Base-by-base conservation (phyloP, 2,888 invertebrate species). In the Lissocephala sabroskyi region DNA sequence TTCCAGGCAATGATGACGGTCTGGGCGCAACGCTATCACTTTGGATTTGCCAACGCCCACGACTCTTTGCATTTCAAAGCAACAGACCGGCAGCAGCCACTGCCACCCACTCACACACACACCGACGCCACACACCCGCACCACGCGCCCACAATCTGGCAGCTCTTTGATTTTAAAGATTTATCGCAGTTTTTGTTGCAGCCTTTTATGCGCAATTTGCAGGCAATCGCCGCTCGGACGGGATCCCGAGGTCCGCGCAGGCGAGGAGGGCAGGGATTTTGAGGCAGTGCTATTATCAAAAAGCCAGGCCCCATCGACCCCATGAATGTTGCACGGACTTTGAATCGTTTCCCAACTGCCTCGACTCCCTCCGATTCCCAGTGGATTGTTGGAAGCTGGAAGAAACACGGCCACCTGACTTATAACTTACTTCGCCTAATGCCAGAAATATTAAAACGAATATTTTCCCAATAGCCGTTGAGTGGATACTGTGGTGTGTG, bases 141-240 rank as follows among this genome's bases (percentile, higher is more conserved):
- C 23, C 26, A 35, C 16, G 10, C 10, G 14, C 28, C 19, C 41
- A 33, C 45, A 40, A 18, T 28, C 36, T 28, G 16, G 29, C 41
- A 44, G 37, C 45, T 49, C 59, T 76, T 76, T 71, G 76, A 71
- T 76, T 73, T 71, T 67, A 73, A 73, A 62, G 76, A 71, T 73
- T 71, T 71, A 71, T 71, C 62, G 58, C 16, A 23, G 23, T 23
- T 23, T 23, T 23, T 23, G 23, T 35, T 65, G 58, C 58, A 39
- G 10, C 48, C 74, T 76, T 71, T 59, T 68, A 37, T 55, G 74
- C 59, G 59, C 59, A 62, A 65, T 73, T 73, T 76, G 59, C 76
- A 73, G 73, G 65, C 71, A 23, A 23, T 23, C 3, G 23, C 23
- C 3, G 23, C 3, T 3, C 7, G 23, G 1, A 30, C 14, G 13